Evolutionary conservation across 2,888 invertebrate genomes (phyloP), one percentile per base, ranked within the genome.

Genomic region (Napeogenes inachia): DNA sequence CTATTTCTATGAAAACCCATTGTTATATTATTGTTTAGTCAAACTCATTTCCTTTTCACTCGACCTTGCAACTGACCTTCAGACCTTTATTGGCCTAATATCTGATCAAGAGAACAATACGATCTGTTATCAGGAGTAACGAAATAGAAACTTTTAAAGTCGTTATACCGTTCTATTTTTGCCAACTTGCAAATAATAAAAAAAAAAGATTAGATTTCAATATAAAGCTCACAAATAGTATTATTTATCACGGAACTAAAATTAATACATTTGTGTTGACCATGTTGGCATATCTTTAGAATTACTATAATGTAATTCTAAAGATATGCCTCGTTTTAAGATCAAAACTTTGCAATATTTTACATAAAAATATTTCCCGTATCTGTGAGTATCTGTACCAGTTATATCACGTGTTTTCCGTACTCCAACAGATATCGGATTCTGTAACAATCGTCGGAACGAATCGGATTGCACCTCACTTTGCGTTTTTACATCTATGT

Each of bases 371-470:
- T 2, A 57, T 32, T 42, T 45, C 56, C 42, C 42, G 45, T 57
- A 42, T 45, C 50, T 30, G 10, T 30, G 30, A 50, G 57, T 57
- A 57, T 61, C 42, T 50, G 58, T 50, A 56, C 56, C 60, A 32
- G 69, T 70, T 70, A 70, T 69, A 60, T 68, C 67, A 70, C 59
- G 59, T 56, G 32, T 61, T 61, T 62, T 60, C 57, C 66, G 56
- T 46, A 54, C 12, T 42, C 42, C 10, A 10, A 42, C 62, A 56
- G 70, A 68, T 56, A 65, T 66, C 62, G 64, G 62, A 61, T 70
- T 70, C 71, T 69, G 69, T 72, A 73, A 74, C 68, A 61, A 59
- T 65, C 69, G 63, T 67, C 68, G 73, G 70, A 74, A 75, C 74
- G 60, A 74, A 75, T 72, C 66, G 57, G 68, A 72, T 74, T 71